A percentile compares a stretch with the other conserved stretches of the same genome.
Evolutionary conservation across 2,113 vertebrate genomes (phyloP).

Genomic region (Ammodytes dubius): DNA sequence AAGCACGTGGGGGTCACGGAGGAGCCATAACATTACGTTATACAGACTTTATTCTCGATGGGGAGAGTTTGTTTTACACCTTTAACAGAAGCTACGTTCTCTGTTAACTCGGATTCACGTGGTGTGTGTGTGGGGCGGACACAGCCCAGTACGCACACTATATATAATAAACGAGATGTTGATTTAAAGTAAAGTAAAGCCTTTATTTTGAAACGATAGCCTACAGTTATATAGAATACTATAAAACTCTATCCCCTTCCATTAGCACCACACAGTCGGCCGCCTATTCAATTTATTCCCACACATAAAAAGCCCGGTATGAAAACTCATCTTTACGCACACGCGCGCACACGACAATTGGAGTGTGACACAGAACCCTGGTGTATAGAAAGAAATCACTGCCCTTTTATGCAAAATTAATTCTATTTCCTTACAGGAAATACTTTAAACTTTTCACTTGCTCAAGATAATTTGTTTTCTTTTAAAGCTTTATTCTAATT

Average conservation of each 20-base stretch:
- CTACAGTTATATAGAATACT: neutral
- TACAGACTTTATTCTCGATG: neutral
- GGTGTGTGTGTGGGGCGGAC: neutral
- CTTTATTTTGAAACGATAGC: neutral
- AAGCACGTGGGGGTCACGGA: conserved; percentile 6
- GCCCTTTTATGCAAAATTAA: neutral
- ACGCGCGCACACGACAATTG: neutral
- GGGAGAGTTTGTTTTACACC: conserved; percentile 22
- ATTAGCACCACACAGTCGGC: neutral
- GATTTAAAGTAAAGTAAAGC: neutral
- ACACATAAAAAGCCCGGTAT: too few species aligned
- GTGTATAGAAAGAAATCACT: neutral
- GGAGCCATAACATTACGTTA: neutral
- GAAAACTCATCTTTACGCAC: neutral
- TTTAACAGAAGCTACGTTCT: conserved; percentile 12
- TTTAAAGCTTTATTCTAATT: neutral
- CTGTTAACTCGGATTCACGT: neutral
- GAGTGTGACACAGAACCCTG: neutral
- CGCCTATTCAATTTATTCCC: neutral
- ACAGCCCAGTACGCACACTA: neutral
- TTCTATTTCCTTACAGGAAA: neutral
- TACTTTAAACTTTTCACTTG: neutral
- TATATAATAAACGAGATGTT: neutral
- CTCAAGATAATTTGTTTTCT: neutral
- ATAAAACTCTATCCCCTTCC: neutral